Conservation (phyloP, 2,888 invertebrate genomes). For the Conistra vaccinii region DNA sequence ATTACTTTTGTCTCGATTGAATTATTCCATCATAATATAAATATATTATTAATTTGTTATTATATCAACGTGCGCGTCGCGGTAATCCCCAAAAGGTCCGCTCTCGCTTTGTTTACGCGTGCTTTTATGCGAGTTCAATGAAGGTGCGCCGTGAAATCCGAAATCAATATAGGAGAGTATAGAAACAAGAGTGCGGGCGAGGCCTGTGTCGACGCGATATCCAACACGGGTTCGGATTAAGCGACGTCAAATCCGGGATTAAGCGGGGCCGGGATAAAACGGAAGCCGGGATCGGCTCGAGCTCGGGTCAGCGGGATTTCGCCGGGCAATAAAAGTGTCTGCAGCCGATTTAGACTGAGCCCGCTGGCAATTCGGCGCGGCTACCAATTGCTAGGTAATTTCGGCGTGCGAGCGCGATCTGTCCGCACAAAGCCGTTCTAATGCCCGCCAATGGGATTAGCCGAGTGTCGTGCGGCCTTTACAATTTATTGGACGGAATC, state of each 20-base stretch:
- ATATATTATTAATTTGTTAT: constrained; percentile 74
- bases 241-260: constrained; percentile 91
- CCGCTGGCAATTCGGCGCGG: constrained; percentile 87
- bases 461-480: constrained; percentile 86
- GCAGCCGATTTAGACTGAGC: constrained; percentile 91
- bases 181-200: constrained; percentile 82
- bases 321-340: constrained; percentile 91
- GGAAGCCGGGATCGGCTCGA: constrained; percentile 84
- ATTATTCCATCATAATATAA: constrained; percentile 85
- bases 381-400: constrained; percentile 91
- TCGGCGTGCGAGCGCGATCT: constrained; percentile 88
- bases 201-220: constrained; percentile 91
- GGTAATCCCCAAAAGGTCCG: constrained; percentile 76
- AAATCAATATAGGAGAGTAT: constrained; percentile 84
- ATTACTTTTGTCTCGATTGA: constrained; percentile 85
- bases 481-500: constrained; percentile 88
- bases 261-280: constrained; percentile 88
- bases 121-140: constrained; percentile 72
- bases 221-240: constrained; percentile 93
- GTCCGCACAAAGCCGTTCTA: constrained; percentile 89
- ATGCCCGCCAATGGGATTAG: constrained; percentile 90
- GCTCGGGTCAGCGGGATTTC: constrained; percentile 89
- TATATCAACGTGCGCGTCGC: constrained; percentile 66
- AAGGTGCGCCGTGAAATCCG: constrained; percentile 81
- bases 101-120: constrained; percentile 76